Conservation (phyloP, 2,113 vertebrate species). For the Actenoides lindsayi region DNA sequence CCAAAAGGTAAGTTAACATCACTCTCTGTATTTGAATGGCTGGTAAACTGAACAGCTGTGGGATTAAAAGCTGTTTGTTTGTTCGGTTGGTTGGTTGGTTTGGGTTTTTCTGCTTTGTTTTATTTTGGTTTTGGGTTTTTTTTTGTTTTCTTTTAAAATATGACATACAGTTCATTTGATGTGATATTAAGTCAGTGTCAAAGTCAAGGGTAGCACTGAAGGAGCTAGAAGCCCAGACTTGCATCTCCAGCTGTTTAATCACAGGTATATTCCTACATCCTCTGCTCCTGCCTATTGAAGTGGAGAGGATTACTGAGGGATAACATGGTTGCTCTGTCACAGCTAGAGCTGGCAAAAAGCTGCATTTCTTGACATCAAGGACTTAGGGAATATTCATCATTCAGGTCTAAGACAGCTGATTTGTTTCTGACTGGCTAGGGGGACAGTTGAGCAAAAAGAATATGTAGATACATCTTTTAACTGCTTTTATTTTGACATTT, state of each 20-base stretch:
- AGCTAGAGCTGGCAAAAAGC: background rate
- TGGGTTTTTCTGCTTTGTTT: background rate
- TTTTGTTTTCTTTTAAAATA: background rate
- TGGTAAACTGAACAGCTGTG: background rate
- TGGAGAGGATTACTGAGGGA: background rate
- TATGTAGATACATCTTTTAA: background rate
- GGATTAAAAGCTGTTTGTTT: background rate
- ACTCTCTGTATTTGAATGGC: background rate
- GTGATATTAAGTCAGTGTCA: background rate
- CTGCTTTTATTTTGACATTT: background rate
- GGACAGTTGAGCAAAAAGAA: background rate
- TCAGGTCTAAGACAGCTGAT: background rate
- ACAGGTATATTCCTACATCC: background rate
- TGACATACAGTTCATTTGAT: background rate
- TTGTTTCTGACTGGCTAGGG: background rate
- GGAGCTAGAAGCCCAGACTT: background rate
- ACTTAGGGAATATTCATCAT: rapidly evolving
- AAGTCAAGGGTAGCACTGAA: background rate
- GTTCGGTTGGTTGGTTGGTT: background rate
- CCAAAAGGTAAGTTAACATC: background rate
- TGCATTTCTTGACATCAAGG: background rate
- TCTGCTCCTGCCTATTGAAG: background rate
- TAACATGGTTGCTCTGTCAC: background rate
- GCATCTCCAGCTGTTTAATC: background rate
- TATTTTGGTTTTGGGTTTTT: background rate